Conservation (phyloP, 2,888 invertebrate genomes). For the Synanthedon vespiformis region DNA sequence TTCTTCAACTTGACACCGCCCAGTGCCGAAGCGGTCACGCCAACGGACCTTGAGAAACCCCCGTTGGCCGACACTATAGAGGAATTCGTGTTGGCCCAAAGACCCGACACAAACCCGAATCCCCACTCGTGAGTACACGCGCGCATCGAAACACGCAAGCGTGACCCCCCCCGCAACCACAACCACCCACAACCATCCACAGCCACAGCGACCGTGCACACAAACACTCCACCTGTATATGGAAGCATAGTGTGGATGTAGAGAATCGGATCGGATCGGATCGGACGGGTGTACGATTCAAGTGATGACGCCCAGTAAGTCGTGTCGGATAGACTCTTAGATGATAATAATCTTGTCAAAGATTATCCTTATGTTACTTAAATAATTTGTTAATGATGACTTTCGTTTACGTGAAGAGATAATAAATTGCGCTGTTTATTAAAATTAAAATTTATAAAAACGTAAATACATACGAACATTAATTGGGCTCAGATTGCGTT, state of each 20-base stretch:
- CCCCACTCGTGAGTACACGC: constrained; percentile 66
- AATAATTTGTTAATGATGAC: too few species aligned
- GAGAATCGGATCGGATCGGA: not conserved
- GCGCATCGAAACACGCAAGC: constrained; percentile 27
- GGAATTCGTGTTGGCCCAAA: constrained; percentile 36
- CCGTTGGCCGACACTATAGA: constrained; percentile 17
- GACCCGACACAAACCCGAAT: constrained; percentile 54
- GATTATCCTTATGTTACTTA: too few species aligned
- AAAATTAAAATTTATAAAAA: too few species aligned
- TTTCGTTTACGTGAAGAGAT: too few species aligned
- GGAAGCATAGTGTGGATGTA: not conserved
- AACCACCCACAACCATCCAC: constrained; percentile 2
- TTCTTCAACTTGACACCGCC: constrained; percentile 62
- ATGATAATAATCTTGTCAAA: too few species aligned
- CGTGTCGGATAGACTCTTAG: too few species aligned
- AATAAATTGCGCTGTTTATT: too few species aligned
- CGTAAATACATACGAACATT: too few species aligned
- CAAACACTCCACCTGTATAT: not conserved
- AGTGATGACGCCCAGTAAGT: too few species aligned
- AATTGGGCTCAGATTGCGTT: too few species aligned
- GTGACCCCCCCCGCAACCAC: constrained; percentile 27
- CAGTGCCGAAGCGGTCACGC: constrained; percentile 54
- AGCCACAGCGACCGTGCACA: too few species aligned
- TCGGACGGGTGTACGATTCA: too few species aligned
- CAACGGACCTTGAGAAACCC: constrained; percentile 14